Evolutionary conservation across 35 echinoderm and acorn worm genomes (phyloP), one percentile per base, ranked within the genome.

Genomic region (Apostichopus japonicus): DNA sequence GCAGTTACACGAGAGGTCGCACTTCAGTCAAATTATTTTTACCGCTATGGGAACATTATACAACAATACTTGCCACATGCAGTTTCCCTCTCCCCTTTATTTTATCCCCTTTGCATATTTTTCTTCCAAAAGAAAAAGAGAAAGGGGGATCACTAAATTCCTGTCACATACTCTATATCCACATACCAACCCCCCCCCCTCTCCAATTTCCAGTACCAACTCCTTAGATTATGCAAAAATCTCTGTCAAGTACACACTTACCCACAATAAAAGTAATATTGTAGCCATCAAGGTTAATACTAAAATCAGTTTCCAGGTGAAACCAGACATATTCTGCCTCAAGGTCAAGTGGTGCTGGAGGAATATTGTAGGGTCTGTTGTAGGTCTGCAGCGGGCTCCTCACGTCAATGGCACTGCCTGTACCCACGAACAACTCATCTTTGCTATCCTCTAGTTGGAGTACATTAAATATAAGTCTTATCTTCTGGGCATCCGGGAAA

Each of bases 241-340:
- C 33, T 3, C 33, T 44, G 33, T 44, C 33, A 44, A 44, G 33
- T 44, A 44, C 33, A 78, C 17, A 78, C 77, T 24, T 17, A 91
- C 90, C 90, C 8, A 91, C 90, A 24, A 91, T 17, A 79, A 91
- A 91, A 17, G 90, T 78, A 11, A 91, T 91, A 56, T 91, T 91
- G 58, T 91, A 91, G 53, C 90, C 90, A 25, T 91, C 15, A 58
- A 91, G 54, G 21, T 91, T 91, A 55, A 91, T 91, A 58, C 79
- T 91, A n/a, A 91, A 91, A 52, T 91, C 90, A 61, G 90, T 91
- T 13, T 15, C 2, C 16, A 91, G 61, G 55, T 91, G 76, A 33
- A 91, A 91, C 90, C 90, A 91, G 1, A 91, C 75, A 59, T 78
- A 44, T 33, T 91, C 90, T 78, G 90, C 13, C 15, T 21, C 23